These are phyloP conservation scores for Phalacrocorax aristotelis DNA, from an alignment of 2,113 vertebrate species.

Conservation along the genomic window DNA sequence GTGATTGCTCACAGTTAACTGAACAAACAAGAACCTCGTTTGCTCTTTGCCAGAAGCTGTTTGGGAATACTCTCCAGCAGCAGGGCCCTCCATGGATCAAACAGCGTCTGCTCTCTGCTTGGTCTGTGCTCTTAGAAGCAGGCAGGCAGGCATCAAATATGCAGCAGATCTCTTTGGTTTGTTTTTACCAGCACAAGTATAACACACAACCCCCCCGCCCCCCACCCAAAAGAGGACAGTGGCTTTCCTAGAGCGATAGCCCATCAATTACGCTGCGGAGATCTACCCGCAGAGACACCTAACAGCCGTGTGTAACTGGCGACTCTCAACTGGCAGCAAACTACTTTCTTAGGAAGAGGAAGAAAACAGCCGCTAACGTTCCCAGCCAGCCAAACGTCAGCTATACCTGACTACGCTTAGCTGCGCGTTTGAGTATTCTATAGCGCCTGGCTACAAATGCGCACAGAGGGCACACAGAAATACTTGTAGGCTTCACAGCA, in stretches of 20 bases:
- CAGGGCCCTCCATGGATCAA: background rate
- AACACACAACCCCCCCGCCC: background rate
- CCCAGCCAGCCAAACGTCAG: no score
- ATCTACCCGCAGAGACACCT: background rate
- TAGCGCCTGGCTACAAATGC: background rate
- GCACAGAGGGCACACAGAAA: background rate
- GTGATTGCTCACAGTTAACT: background rate
- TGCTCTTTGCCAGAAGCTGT: background rate
- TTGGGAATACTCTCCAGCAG: background rate
- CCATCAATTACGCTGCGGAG: background rate
- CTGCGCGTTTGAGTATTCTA: background rate
- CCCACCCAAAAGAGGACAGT: background rate
- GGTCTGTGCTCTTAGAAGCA: background rate
- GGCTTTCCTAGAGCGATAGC: background rate
- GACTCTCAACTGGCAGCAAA: background rate
- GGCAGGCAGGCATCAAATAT: background rate
- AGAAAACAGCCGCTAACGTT: background rate
- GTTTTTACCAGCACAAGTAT: background rate
- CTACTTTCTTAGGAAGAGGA: background rate
- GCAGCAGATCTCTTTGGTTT: background rate
- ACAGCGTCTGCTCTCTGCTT: background rate
- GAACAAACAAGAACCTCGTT: background rate
- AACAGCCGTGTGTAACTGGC: background rate
- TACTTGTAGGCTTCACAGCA: background rate
- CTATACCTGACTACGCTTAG: rapidly evolving